These are phyloP conservation scores for Hipposideros larvatus DNA, from an alignment of 2,797 vertebrate genomes.

Conservation along the genomic window DNA sequence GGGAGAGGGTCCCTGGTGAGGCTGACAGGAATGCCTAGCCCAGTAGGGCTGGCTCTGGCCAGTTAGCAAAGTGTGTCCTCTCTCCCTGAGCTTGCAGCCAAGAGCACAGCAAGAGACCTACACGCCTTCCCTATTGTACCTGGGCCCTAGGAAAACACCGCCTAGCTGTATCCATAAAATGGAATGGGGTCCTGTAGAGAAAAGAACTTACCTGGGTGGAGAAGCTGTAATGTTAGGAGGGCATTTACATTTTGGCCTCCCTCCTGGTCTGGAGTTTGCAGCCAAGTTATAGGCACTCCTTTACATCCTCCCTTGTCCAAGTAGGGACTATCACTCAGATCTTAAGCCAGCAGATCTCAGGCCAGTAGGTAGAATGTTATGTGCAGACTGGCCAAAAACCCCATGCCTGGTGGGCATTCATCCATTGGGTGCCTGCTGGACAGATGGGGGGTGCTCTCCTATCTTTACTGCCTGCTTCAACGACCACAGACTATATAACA, in stretches of 20 bases:
- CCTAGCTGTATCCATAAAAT: not conserved
- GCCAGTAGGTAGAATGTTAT: not conserved
- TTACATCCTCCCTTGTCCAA: not conserved
- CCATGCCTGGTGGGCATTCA: not conserved
- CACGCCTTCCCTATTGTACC: not conserved
- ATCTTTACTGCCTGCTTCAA: not conserved
- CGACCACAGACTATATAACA: not conserved
- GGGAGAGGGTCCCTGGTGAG: not conserved
- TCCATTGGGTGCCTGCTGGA: not conserved
- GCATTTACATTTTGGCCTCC: not conserved
- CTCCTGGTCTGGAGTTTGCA: not conserved
- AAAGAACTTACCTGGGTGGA: not conserved
- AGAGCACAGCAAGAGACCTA: not conserved
- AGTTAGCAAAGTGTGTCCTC: not conserved
- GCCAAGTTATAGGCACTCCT: not conserved
- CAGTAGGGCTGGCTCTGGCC: not conserved
- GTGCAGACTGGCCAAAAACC: not conserved
- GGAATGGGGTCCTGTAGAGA: too few species aligned
- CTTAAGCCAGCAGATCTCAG: not conserved
- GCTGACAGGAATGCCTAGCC: not conserved
- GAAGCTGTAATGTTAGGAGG: not conserved
- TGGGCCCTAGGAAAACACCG: not conserved
- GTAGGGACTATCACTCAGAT: not conserved
- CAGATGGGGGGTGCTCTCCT: not conserved
- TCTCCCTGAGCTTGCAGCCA: not conserved